Base-by-base conservation (phyloP, 2,797 vertebrate species). In the Tarsius wallacei region DNA sequence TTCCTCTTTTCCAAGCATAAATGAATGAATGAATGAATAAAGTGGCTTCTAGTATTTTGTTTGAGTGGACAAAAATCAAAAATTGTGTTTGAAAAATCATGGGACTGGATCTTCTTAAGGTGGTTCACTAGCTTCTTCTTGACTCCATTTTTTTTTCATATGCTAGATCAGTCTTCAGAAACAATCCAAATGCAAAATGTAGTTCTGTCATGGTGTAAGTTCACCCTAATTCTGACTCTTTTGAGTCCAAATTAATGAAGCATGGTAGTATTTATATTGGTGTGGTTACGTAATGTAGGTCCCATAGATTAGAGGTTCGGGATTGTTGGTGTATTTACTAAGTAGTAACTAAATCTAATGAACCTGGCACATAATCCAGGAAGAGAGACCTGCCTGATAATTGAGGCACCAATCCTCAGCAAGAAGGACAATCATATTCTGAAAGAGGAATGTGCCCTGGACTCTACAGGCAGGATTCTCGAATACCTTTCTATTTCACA, bases 1-100 rank as follows among this genome's bases (percentile, higher is more conserved):
- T 87, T 31, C 51, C 13, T 55, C 71, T 42, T 90, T 94, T 90
- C 88, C 83, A 96, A 87, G 81, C 6, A 96, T 89, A 68, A 86
- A 83, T 89, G 93, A 42, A 42, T 42, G 42, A 42, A 42, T 42
- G 42, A 42, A 42, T 42, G 42, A 42, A 42, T 94, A n/a, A 90
- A 77, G 61, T 57, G 22, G 33, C 11, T 88, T 93, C 73, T 47
- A 88, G 47, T 33, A 83, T 26, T 84, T 82, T 96, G 22, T 47
- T 90, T 91, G 85, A 80, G n/a, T 5, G 7, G n/a, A 51, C 42
- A 42, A 42, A 42, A 42, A 42, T 42, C 42, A 88, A 94, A 92
- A 85, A 15, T 0, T 15, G 13, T 28, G 12, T 49, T 36, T 96
- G 24, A 42, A 78, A 81, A 57, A 49, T 21, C 2, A 47, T 59